Percentiles rank a stretch among this genome's conserved stretches.
These are phyloP conservation scores for Drosophila pachea DNA, from an alignment of 1,140 invertebrate species.

Conservation along the genomic window DNA sequence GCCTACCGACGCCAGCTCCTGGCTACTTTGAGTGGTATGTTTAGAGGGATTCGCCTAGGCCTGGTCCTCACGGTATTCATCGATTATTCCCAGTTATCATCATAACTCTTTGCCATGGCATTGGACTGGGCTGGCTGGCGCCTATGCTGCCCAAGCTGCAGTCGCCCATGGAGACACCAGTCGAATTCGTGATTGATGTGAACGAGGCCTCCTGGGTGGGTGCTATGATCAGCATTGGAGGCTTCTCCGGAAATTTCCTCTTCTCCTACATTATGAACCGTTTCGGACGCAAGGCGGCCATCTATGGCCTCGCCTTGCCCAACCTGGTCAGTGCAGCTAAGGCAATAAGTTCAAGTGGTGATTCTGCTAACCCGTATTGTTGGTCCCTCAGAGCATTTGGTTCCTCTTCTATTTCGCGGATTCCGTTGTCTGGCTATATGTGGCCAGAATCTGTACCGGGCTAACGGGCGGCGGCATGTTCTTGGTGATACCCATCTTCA, in stretches of 20 bases:
- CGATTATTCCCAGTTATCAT: not conserved
- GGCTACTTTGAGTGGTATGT: not conserved
- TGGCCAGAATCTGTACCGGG: not conserved
- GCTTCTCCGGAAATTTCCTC: not conserved
- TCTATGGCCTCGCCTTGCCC: not conserved
- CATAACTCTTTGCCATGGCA: not conserved
- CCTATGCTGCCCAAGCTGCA: not conserved
- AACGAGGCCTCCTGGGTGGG: not conserved
- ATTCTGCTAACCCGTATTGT: not conserved
- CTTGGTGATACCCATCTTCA: not conserved
- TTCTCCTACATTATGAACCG: not conserved
- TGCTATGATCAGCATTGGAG: not conserved
- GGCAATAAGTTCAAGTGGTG: not conserved
- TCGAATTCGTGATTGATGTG: not conserved
- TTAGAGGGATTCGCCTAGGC: not conserved
- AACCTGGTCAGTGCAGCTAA: not conserved
- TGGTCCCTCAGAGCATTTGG: not conserved
- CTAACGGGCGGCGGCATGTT: not conserved
- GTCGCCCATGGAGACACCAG: not conserved
- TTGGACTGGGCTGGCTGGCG: not conserved
- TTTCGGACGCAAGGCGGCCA: not conserved
- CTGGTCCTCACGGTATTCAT: not conserved
- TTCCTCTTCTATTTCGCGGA: not conserved
- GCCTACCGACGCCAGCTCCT: not conserved
- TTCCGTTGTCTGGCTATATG: not conserved